Conservation (phyloP, 1,140 invertebrate species). For the Drosophila lacertosa region DNA sequence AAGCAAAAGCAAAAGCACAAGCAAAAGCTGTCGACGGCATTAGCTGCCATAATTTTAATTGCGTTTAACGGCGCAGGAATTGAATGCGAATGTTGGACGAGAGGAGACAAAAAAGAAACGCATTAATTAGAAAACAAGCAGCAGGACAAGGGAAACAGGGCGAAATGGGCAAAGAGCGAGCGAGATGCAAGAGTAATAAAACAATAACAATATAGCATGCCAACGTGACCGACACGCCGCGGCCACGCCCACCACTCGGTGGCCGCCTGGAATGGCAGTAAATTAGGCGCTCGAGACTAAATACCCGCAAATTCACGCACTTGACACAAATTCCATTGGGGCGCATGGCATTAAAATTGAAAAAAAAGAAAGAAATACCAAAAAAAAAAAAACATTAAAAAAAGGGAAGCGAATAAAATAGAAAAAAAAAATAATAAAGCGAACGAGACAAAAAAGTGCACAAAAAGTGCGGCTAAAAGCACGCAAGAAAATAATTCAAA, state of each 20-base stretch:
- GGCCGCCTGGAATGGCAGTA: slow-evolving; percentile 36
- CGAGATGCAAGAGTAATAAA: slow-evolving; percentile 45
- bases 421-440: background rate
- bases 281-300: slow-evolving; percentile 65
- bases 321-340: slow-evolving; percentile 73
- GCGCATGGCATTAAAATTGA: slow-evolving; percentile 67
- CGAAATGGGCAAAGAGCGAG: background rate
- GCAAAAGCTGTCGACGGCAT: slow-evolving; percentile 49
- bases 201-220: slow-evolving; percentile 69
- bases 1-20: slow-evolving; percentile 24
- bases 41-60: slow-evolving; percentile 77
- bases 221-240: slow-evolving; percentile 55
- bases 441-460: slow-evolving; percentile 16
- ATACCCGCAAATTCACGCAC: slow-evolving; percentile 68
- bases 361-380: slow-evolving; percentile 47
- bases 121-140: slow-evolving; percentile 74
- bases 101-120: slow-evolving; percentile 40
- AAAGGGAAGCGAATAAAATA: background rate
- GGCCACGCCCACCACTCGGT: slow-evolving; percentile 10
- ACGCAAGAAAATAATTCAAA: slow-evolving; percentile 66
- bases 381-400: slow-evolving; percentile 10
- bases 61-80: slow-evolving; percentile 70
- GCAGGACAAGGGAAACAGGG: slow-evolving; percentile 16
- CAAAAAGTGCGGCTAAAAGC: slow-evolving; percentile 47
- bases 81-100: slow-evolving; percentile 50